Conservation (phyloP, 2,113 vertebrate genomes). For the Helogale parvula region DNA sequence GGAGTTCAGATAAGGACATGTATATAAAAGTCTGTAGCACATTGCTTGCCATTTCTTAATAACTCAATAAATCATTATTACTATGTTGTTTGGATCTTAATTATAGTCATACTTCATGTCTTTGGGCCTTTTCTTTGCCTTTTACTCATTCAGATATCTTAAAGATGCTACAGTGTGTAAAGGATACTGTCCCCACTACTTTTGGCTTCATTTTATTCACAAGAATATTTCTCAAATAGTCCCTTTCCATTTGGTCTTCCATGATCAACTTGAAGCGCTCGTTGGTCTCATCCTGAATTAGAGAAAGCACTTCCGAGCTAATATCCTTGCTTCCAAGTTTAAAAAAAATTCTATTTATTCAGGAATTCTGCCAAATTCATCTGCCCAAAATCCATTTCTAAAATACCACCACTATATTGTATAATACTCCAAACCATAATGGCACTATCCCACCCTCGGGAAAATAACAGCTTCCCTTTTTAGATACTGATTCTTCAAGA, state of each 20-base stretch:
- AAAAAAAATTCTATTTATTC: neutral
- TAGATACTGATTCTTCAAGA: neutral
- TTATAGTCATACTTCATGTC: neutral
- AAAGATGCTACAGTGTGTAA: neutral
- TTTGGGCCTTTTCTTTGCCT: neutral
- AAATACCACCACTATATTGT: neutral
- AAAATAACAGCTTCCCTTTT: neutral
- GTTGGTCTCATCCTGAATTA: neutral
- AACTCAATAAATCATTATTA: neutral
- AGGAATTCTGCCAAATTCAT: too few relatives aligned
- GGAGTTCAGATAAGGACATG: neutral
- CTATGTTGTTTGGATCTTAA: neutral
- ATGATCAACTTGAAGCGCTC: neutral
- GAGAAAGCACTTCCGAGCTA: neutral
- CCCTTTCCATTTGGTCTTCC: neutral
- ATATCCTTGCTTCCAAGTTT: neutral
- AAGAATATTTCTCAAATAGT: neutral
- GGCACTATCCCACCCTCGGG: neutral
- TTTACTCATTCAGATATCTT: neutral
- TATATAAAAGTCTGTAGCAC: neutral
- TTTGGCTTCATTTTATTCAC: neutral
- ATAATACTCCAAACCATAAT: neutral
- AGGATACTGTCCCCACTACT: neutral
- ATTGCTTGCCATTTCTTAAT: neutral
- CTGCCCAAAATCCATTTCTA: too few relatives aligned